phyloP scores from a whole-genome alignment of 2,888 invertebrate species.

The Mesorhabditis belari region DNA sequence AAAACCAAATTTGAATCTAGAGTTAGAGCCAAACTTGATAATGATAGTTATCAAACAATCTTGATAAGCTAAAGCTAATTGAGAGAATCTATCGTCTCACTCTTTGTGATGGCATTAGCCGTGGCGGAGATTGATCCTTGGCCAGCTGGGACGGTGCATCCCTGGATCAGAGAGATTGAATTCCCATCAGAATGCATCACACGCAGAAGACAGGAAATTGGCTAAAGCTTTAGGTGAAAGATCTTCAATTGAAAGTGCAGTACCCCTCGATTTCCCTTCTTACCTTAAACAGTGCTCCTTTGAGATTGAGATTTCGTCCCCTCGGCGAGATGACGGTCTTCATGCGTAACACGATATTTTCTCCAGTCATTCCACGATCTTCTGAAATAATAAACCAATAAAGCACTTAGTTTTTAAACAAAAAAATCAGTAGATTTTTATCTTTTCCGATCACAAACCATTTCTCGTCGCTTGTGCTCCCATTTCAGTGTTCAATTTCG shows the following conservation, averaged over 20 bases:
- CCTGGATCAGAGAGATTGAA: constrained; percentile 37
- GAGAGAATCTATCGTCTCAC: constrained; percentile 1
- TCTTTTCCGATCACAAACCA: too few species aligned
- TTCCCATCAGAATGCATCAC: constrained; percentile 25
- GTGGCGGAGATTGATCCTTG: constrained; percentile 34
- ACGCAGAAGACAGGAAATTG: constrained; percentile 35
- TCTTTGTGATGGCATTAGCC: constrained; percentile 26
- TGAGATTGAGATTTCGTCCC: constrained; percentile 84
- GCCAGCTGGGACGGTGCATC: constrained; percentile 40
- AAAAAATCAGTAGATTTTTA: too few species aligned
- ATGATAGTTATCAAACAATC: constrained; percentile 2
- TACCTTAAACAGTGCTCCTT: constrained; percentile 91
- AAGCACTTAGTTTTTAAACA: too few species aligned
- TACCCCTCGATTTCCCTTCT: too few species aligned
- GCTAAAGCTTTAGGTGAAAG: constrained; percentile 16
- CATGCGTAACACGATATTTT: constrained; percentile 66
- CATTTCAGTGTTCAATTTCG: constrained; percentile 1
- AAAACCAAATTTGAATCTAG: too few species aligned
- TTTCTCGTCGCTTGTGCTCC: too few species aligned
- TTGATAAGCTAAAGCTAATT: not conserved
- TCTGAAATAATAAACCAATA: too few species aligned
- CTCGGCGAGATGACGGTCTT: constrained; percentile 90
- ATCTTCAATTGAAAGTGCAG: too few species aligned
- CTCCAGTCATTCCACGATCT: constrained; percentile 3
- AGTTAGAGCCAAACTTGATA: too few species aligned